Conservation (phyloP, 1,140 invertebrate species). For the Harpegnathos saltator region DNA sequence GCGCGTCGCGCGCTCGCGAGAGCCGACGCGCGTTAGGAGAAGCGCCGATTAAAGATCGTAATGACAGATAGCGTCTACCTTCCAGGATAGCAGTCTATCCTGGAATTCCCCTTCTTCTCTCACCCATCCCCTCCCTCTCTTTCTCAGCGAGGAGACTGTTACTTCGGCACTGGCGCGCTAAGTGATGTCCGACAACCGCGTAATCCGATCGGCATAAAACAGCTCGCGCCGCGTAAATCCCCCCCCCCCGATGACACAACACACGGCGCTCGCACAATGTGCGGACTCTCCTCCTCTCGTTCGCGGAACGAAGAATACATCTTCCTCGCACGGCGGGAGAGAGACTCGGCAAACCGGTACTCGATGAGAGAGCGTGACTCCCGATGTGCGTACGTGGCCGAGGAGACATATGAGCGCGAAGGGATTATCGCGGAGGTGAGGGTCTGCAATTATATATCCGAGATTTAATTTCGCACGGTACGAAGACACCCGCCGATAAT, state of each 20-base stretch:
- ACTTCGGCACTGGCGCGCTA: slow-evolving; percentile 19
- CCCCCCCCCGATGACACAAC: not conserved
- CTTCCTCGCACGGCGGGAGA: not conserved
- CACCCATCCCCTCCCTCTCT: too few relatives aligned
- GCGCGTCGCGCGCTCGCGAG: not conserved
- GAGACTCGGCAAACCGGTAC: not conserved
- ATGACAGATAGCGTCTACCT: slow-evolving; percentile 11
- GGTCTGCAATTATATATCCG: too few relatives aligned
- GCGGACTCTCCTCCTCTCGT: not conserved
- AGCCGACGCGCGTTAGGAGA: not conserved
- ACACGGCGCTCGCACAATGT: not conserved
- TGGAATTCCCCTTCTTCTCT: slow-evolving; percentile 31
- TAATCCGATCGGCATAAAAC: slow-evolving; percentile 17
- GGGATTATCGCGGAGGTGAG: too few relatives aligned
- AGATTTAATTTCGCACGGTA: too few relatives aligned
- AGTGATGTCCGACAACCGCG: slow-evolving; percentile 23
- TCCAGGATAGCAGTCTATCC: not conserved
- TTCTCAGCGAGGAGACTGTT: not conserved
- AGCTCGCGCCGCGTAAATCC: slow-evolving; percentile 18
- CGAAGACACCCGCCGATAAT: too few relatives aligned
- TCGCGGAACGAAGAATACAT: slow-evolving; percentile 9
- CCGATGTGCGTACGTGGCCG: not conserved
- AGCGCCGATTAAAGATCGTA: not conserved
- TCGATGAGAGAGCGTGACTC: not conserved
- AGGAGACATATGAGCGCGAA: too few relatives aligned